phyloP scores from a whole-genome alignment of 2,113 vertebrate species.

The Bufo gargarizans region DNA sequence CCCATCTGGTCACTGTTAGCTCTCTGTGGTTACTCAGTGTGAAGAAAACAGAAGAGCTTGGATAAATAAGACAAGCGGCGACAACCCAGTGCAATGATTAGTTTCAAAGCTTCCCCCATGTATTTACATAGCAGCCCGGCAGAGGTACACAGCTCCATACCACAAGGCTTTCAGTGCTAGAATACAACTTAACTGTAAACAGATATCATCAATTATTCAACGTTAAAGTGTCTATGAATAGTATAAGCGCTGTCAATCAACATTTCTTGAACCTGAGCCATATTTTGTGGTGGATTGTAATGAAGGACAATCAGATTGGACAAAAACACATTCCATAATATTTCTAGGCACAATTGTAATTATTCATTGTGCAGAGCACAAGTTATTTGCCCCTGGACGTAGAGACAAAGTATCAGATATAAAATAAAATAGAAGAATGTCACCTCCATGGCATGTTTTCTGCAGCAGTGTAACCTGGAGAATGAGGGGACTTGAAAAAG shows the following conservation, averaged over 20 bases:
- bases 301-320: not conserved
- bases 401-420: not conserved
- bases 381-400: not conserved
- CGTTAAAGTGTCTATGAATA: not conserved
- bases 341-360: not conserved
- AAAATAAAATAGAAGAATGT: not conserved
- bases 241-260: not conserved
- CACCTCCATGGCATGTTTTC: not conserved
- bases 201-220: constrained; percentile 10
- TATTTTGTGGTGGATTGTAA: not conserved
- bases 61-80: not conserved
- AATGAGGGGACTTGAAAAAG: not conserved
- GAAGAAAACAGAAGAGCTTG: not conserved
- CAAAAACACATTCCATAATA: not conserved
- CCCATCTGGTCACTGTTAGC: not conserved
- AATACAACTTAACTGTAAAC: not conserved
- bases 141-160: not conserved
- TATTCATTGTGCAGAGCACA: not conserved
- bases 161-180: not conserved
- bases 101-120: not conserved
- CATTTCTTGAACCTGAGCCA: not conserved
- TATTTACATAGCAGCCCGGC: not conserved
- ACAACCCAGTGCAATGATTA: not conserved
- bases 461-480: not conserved
- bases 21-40: not conserved